Evolutionary conservation across 2,113 vertebrate genomes (phyloP).

Genomic region (Falco punctatus): DNA sequence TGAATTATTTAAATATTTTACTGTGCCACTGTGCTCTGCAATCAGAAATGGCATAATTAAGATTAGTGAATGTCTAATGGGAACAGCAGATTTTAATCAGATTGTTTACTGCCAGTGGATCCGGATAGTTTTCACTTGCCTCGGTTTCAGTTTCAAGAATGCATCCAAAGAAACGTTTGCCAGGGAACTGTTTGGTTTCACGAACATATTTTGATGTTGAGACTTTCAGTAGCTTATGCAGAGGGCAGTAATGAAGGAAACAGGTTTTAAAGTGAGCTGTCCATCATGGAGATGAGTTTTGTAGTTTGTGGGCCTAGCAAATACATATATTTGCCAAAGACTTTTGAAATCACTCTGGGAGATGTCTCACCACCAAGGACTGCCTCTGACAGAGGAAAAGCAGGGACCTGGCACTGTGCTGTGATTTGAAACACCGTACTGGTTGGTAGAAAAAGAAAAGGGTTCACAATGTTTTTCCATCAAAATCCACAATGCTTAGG

Average conservation of each 20-base stretch:
- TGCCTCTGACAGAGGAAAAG: not conserved
- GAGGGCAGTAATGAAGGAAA: constrained; percentile 47
- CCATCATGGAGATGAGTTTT: not conserved
- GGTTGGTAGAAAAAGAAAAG: not conserved
- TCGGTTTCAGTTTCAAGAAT: constrained; percentile 50
- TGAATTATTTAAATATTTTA: not conserved
- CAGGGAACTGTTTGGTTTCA: constrained; percentile 34
- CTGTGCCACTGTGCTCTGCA: not conserved
- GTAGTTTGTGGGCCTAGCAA: not conserved
- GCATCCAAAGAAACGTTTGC: constrained; percentile 14
- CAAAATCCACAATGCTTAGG: not conserved
- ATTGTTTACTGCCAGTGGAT: constrained; percentile 38
- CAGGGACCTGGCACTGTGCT: not conserved
- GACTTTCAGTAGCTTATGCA: not conserved
- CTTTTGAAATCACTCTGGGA: constrained; percentile 26
- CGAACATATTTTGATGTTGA: constrained; percentile 21
- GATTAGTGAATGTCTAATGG: not conserved
- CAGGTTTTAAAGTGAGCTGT: constrained; percentile 12
- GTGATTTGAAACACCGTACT: not conserved
- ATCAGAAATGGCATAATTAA: not conserved
- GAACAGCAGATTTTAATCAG: constrained; percentile 52
- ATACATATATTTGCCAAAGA: not conserved
- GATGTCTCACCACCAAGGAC: not conserved
- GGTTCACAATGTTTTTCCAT: not conserved
- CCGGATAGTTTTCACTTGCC: constrained; percentile 57